Evolutionary conservation across 2,888 invertebrate genomes (phyloP), one percentile per base, ranked within the genome.

Genomic region (Heliothis peltigera): DNA sequence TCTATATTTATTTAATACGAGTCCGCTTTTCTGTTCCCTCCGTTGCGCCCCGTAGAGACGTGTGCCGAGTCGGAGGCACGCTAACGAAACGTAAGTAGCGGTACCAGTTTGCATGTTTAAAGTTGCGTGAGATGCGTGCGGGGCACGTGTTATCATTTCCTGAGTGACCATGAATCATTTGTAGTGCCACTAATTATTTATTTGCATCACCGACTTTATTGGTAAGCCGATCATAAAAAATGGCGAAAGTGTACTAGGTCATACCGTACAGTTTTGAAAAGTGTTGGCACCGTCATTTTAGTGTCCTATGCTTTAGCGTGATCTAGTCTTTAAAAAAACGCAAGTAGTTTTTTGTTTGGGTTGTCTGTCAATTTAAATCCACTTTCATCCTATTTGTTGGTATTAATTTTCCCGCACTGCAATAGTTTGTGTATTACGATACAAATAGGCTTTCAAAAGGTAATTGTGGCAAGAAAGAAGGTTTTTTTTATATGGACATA

Each of bases 41-140:
- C 86, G 77, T 83, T 83, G 84, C 83, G 87, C 87, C 86, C 83
- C 89, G 48, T 82, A 92, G 92, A 92, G 80, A 87, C 84, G 79
- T 90, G 91, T 88, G 89, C 87, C 86, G 89, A 86, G 87, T 84
- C 83, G 87, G 79, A 89, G 83, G 86, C 87, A 80, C 85, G 84
- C 81, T 88, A 86, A 84, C 86, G 58, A 87, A 88, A 87, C 85
- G 94, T 94, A 92, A 93, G 93, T 94, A 92, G 86, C 85, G 87
- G 89, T 83, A 83, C 64, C 61, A 80, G 42, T 77, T 79, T 87
- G 89, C 86, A 88, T 88, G 87, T 64, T 74, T 73, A 58, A 49
- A 63, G 63, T 72, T 52, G 71, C 71, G 64, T 76, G 82, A 85
- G 84, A 65, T 71, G 65, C 61, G 64, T 84, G 84, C 76, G 71